These are phyloP conservation scores for Perognathus longimembris DNA, from an alignment of 2,113 vertebrate genomes.

Conservation along the genomic window DNA sequence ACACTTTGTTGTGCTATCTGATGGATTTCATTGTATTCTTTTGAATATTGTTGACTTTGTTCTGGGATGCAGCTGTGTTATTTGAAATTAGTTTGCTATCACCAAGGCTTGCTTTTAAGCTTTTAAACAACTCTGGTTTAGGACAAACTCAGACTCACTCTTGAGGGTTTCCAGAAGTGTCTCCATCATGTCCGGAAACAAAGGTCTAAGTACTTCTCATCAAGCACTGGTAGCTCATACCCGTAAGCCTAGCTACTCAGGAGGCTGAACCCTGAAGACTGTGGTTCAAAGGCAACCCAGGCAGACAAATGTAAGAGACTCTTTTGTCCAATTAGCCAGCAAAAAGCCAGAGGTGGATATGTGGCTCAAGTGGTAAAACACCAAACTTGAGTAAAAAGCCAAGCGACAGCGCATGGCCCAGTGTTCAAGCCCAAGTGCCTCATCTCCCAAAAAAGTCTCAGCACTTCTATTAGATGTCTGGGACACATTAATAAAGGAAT, in stretches of 20 bases:
- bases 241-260: too few species aligned
- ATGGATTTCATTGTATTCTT: constrained; percentile 39
- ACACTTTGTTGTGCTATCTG: neutral
- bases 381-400: too few species aligned
- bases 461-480: rapidly evolving
- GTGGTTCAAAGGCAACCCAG: too few species aligned
- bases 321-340: too few species aligned
- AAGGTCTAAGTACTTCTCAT: neutral
- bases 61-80: neutral
- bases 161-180: neutral
- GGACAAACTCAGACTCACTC: neutral
- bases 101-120: neutral
- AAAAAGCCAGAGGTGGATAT: too few species aligned
- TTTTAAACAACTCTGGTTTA: neutral
- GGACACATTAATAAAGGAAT: neutral
- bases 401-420: too few species aligned
- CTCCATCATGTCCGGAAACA: neutral
- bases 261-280: too few species aligned
- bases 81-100: neutral
- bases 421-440: too few species aligned
- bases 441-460: neutral
- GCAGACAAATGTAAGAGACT: too few species aligned
- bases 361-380: too few species aligned
- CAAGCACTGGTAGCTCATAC: too few species aligned
- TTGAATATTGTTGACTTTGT: neutral